Percentiles rank a stretch among this genome's conserved stretches.
Evolutionary conservation across 2,113 vertebrate genomes (phyloP).

Genomic region (Butastur rufipennis): DNA sequence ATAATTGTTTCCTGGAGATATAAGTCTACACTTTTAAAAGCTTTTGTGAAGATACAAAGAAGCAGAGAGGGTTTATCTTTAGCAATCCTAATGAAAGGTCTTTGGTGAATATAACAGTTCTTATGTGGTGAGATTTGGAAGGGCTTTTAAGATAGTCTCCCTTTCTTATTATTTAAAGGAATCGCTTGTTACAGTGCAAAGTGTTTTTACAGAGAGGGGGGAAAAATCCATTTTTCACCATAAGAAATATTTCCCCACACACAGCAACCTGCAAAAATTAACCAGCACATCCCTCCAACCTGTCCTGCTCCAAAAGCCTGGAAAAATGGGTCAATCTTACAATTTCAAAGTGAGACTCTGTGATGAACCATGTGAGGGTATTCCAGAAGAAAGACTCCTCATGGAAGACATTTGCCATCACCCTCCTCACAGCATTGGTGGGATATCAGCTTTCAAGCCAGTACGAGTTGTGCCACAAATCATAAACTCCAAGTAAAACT

Average conservation of each 20-base stretch:
- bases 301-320: not conserved
- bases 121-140: not conserved
- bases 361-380: not conserved
- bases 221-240: not conserved
- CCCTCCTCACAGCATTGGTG: not conserved
- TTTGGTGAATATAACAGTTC: not conserved
- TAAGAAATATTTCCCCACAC: not conserved
- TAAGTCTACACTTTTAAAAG: conserved; percentile 3
- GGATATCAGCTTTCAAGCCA: not conserved
- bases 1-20: conserved; percentile 3
- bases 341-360: not conserved
- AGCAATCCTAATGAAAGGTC: not conserved
- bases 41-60: conserved; percentile 31
- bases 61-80: conserved; percentile 17
- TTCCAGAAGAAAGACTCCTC: not conserved
- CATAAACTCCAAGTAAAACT: not conserved
- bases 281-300: not conserved
- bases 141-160: not conserved
- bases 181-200: not conserved
- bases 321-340: not conserved
- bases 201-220: not conserved
- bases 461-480: fast-evolving
- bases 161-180: conserved; percentile 34
- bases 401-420: not conserved
- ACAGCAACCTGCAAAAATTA: not conserved